Conservation (phyloP, 2,113 vertebrate genomes). For the Mesembrinibis cayennensis region DNA sequence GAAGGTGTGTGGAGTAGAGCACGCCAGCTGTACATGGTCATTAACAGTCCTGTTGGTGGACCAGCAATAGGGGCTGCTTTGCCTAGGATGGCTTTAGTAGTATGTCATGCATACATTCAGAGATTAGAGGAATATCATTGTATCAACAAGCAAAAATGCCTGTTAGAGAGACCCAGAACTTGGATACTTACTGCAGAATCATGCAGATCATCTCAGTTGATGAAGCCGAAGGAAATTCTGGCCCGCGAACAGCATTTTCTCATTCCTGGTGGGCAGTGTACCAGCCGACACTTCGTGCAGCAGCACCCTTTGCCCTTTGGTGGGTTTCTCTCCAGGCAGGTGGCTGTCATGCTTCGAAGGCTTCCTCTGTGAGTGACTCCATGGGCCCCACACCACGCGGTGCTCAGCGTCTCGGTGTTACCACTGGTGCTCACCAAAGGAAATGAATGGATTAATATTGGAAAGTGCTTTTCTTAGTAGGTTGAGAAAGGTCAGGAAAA, state of each 20-base stretch:
- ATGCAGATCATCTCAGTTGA: not conserved
- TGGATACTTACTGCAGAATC: not conserved
- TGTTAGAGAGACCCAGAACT: accelerated
- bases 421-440: not conserved
- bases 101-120: not conserved
- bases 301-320: not conserved
- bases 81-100: not conserved
- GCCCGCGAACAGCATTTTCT: not conserved
- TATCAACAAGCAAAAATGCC: not conserved
- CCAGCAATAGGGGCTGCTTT: not conserved
- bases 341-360: not conserved
- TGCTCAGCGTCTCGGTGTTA: accelerated
- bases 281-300: not conserved
- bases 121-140: not conserved
- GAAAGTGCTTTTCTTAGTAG: not conserved
- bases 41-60: not conserved
- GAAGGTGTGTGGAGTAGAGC: not conserved
- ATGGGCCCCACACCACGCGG: accelerated
- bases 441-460: not conserved
- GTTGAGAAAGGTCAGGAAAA: not conserved
- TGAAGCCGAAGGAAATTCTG: not conserved
- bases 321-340: not conserved
- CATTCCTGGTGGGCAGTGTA: too few relatives aligned
- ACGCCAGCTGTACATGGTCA: accelerated
- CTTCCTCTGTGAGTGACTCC: accelerated